Percentiles rank a stretch among this genome's conserved stretches.
These are phyloP conservation scores for Apis laboriosa DNA, from an alignment of 1,140 invertebrate genomes.

Conservation along the genomic window DNA sequence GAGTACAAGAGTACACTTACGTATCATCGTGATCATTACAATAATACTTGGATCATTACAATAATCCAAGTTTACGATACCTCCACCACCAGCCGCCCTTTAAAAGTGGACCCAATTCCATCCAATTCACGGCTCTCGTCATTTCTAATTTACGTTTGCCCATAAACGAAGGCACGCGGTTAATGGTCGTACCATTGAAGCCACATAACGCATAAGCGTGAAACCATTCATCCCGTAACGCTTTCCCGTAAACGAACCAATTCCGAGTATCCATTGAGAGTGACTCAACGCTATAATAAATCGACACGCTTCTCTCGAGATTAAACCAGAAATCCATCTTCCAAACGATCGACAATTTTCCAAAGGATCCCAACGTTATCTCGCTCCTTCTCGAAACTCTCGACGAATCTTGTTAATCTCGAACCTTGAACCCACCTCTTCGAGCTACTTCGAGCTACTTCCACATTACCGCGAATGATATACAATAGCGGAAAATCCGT, in stretches of 20 bases:
- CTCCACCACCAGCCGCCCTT: neutral
- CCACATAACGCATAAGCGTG: neutral
- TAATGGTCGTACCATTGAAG: neutral
- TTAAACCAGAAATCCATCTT: too few species aligned
- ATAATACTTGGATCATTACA: neutral
- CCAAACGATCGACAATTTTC: too few species aligned
- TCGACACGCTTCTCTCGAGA: too few species aligned
- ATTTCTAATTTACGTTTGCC: neutral
- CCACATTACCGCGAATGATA: too few species aligned
- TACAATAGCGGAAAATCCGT: neutral
- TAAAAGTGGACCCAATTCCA: neutral
- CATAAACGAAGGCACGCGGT: neutral
- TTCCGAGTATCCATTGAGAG: too few species aligned
- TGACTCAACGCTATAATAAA: too few species aligned
- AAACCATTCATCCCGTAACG: neutral
- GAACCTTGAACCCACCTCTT: too few species aligned
- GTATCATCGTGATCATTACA: neutral
- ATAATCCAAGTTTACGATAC: neutral
- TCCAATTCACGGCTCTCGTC: neutral
- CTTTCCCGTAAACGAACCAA: neutral
- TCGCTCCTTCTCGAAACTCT: neutral
- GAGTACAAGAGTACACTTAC: neutral
- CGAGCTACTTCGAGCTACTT: too few species aligned
- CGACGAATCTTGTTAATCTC: neutral
- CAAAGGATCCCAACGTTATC: too few species aligned